Conservation (phyloP, 30 jellyfish, hydroid and myxozoan genomes). For the Rhopilema esculentum region DNA sequence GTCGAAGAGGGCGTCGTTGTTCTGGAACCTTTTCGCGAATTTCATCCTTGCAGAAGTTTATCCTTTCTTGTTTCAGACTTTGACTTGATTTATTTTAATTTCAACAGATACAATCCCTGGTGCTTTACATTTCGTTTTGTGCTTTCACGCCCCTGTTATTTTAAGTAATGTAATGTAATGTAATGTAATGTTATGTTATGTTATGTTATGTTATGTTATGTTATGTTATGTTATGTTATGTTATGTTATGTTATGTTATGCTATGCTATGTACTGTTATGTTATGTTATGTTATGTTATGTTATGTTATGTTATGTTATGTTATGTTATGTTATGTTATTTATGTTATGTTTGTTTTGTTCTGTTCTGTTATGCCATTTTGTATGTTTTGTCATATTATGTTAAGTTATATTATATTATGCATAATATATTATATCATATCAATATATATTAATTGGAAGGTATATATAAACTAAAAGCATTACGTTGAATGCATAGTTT, state of each 20-base stretch:
- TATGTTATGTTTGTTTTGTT: no score
- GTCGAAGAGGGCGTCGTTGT: no score
- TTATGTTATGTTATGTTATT: not conserved
- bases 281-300: not conserved
- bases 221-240: not conserved
- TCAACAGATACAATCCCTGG: not conserved
- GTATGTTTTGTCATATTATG: no score
- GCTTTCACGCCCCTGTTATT: no score
- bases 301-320: not conserved
- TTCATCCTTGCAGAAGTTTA: not conserved
- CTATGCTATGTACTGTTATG: not conserved
- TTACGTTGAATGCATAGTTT: no score
- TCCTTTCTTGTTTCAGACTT: not conserved
- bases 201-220: not conserved
- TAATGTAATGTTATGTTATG: not conserved
- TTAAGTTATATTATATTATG: no score
- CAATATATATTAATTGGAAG: no score
- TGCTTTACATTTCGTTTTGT: not conserved
- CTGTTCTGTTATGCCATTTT: no score
- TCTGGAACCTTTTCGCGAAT: not conserved
- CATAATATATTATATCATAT: no score
- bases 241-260: not conserved
- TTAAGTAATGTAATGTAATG: not conserved
- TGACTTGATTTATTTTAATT: not conserved
- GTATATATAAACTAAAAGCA: no score